phyloP scores from a whole-genome alignment of 1,140 invertebrate species.

The Procambarus virginalis region DNA sequence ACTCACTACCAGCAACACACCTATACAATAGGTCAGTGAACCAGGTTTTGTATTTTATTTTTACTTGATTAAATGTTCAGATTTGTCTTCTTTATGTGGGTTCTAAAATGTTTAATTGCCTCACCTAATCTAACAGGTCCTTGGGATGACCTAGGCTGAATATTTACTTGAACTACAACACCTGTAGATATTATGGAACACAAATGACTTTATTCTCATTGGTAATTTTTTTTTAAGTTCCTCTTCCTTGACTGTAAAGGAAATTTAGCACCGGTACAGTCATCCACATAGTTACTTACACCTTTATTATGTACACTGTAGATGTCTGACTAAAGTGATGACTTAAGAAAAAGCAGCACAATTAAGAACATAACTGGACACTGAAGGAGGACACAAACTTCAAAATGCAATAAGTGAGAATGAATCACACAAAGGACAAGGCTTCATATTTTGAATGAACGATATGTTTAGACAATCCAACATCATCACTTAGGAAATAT shows the following conservation, averaged over 20 bases:
- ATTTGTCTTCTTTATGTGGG: conserved; percentile 5
- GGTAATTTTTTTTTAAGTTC: conserved; percentile 48
- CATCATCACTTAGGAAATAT: conserved; percentile 65
- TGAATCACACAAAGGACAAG: conserved; percentile 66
- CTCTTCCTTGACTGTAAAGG: conserved; percentile 59
- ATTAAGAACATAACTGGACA: conserved; percentile 54
- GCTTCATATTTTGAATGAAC: conserved; percentile 67
- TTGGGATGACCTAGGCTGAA: conserved; percentile 49
- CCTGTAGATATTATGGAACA: conserved; percentile 49
- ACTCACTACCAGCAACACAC: conserved; percentile 27
- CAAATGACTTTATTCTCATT: conserved; percentile 51
- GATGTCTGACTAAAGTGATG: conserved; percentile 60
- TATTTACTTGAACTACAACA: conserved; percentile 43
- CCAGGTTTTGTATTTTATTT: conserved; percentile 7
- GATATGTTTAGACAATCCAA: conserved; percentile 68
- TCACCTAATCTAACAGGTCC: conserved; percentile 52
- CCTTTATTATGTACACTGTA: conserved; percentile 62
- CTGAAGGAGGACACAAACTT: conserved; percentile 63
- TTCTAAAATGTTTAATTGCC: conserved; percentile 43
- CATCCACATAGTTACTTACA: conserved; percentile 60
- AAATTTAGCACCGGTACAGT: conserved; percentile 64
- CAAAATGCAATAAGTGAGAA: conserved; percentile 59
- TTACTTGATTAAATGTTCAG: background rate
- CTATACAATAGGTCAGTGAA: conserved; percentile 22
- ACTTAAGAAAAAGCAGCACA: conserved; percentile 53